phyloP scores from a whole-genome alignment of 2,797 vertebrate species.

The Amphiprion clarkii region DNA sequence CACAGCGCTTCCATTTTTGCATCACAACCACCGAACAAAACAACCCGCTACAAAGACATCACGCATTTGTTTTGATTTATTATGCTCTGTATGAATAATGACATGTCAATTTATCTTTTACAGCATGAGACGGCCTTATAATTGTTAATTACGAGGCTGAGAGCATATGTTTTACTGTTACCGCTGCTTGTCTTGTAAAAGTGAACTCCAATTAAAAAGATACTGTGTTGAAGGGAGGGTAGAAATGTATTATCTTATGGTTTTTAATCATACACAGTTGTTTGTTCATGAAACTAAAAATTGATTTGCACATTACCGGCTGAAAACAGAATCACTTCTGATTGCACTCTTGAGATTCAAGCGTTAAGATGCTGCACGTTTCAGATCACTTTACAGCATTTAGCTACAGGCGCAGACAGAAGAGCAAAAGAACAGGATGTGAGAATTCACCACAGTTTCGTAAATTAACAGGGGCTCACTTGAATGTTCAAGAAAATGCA shows the following conservation, averaged over 20 bases:
- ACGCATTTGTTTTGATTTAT: slow-evolving; percentile 51
- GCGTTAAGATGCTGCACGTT: background rate
- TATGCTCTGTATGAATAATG: slow-evolving; percentile 40
- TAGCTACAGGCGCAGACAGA: slow-evolving; percentile 13
- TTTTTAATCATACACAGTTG: slow-evolving; percentile 2
- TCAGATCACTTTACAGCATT: slow-evolving; percentile 1
- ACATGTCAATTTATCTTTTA: slow-evolving; percentile 13
- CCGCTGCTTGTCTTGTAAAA: slow-evolving; percentile 18
- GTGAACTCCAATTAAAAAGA: slow-evolving; percentile 6
- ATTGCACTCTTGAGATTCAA: slow-evolving; percentile 16
- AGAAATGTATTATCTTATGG: background rate
- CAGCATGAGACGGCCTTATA: slow-evolving; percentile 19
- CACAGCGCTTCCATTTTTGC: slow-evolving; percentile 20
- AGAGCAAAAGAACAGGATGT: slow-evolving; percentile 9
- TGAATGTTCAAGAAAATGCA: slow-evolving; percentile 5
- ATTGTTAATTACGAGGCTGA: slow-evolving; percentile 40
- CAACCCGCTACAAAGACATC: background rate
- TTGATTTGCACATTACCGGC: background rate
- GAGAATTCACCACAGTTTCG: background rate
- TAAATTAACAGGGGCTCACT: slow-evolving; percentile 10
- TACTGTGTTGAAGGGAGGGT: background rate
- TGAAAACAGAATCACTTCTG: slow-evolving; percentile 11
- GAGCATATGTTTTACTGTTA: background rate
- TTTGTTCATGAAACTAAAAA: too few species aligned
- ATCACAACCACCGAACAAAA: slow-evolving; percentile 23